phyloP scores from a whole-genome alignment of 2,888 invertebrate species.

The Achlya flavicornis region DNA sequence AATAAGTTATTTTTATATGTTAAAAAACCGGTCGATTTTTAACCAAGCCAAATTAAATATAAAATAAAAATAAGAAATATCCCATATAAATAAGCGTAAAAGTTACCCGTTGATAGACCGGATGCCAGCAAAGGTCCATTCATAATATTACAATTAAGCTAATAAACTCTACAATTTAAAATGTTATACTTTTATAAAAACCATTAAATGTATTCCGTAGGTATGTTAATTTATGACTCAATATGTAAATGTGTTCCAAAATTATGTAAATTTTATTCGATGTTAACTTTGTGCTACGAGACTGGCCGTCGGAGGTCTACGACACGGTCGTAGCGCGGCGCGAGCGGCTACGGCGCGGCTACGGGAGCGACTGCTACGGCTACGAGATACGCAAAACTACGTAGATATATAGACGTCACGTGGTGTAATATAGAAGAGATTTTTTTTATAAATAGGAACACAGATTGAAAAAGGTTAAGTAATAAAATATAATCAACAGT shows the following conservation, averaged over 20 bases:
- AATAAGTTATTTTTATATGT: no score
- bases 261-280: slow-evolving; percentile 11
- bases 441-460: background rate
- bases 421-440: no score
- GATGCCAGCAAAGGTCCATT: background rate
- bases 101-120: background rate
- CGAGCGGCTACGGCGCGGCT: slow-evolving; percentile 49
- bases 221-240: slow-evolving; percentile 11
- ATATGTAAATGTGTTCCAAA: slow-evolving; percentile 10
- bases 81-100: background rate
- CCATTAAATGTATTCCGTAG: slow-evolving; percentile 5
- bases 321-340: slow-evolving; percentile 24
- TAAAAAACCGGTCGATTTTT: no score
- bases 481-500: background rate
- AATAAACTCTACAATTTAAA: background rate
- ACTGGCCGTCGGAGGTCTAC: slow-evolving; percentile 19
- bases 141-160: background rate
- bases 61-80: no score
- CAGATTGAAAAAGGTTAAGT: background rate
- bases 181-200: background rate
- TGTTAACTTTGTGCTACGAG: slow-evolving; percentile 19
- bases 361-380: slow-evolving; percentile 70
- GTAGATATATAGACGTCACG: background rate
- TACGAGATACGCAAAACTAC: slow-evolving; percentile 44
- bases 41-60: no score